Evolutionary conservation across 2,113 vertebrate genomes (phyloP).

Genomic region (Macquaria ambigua): DNA sequence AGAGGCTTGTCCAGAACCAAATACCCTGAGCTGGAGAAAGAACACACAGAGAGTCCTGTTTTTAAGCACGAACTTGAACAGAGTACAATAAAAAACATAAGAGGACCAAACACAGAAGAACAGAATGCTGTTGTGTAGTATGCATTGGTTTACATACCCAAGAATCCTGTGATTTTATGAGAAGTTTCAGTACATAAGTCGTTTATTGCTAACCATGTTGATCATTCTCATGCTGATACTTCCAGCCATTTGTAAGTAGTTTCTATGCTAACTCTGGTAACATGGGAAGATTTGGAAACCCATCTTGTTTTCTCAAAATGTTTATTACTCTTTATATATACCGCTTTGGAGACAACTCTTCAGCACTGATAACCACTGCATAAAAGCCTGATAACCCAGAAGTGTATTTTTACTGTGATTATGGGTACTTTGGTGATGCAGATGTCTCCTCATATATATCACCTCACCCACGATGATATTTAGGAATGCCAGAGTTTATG

Average conservation of each 20-base stretch:
- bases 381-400: conserved; percentile 15
- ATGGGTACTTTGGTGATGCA: conserved; percentile 37
- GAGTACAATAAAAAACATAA: background rate
- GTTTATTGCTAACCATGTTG: background rate
- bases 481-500: background rate
- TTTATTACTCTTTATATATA: background rate
- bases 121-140: background rate
- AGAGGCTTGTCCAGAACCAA: conserved; percentile 91
- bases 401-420: conserved; percentile 26
- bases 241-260: background rate
- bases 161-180: background rate
- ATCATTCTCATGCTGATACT: background rate
- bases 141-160: background rate
- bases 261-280: background rate
- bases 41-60: conserved; percentile 37
- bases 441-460: conserved; percentile 7
- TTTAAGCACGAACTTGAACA: background rate
- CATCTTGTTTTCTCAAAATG: background rate
- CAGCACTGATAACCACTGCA: conserved; percentile 15
- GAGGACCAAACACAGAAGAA: background rate
- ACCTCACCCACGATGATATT: conserved; percentile 21
- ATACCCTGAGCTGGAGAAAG: conserved; percentile 88
- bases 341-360: conserved; percentile 17
- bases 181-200: background rate
- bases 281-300: background rate